phyloP scores from a whole-genome alignment of 2,113 vertebrate genomes.

The Otolemur garnettii region DNA sequence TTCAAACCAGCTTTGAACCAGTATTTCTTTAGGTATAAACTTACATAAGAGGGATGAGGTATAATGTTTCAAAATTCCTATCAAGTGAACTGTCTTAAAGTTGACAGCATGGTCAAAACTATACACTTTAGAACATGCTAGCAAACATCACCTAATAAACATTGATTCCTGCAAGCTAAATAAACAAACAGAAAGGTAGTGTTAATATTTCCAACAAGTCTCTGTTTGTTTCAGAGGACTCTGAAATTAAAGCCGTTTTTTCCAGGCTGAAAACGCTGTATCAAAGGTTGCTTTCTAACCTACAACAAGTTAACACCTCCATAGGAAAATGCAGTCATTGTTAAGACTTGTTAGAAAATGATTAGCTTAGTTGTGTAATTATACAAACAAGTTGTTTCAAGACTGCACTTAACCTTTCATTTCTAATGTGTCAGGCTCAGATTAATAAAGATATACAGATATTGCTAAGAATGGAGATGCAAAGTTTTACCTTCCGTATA shows the following conservation, averaged over 20 bases:
- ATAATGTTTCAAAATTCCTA: conserved; percentile 63
- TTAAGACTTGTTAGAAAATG: conserved; percentile 80
- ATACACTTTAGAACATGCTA: conserved; percentile 75
- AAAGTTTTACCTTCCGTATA: conserved; percentile 22
- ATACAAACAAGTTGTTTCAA: conserved; percentile 81
- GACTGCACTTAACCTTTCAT: conserved; percentile 75
- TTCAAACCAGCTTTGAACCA: conserved; percentile 50
- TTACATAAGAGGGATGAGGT: neutral
- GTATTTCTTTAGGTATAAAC: conserved; percentile 53
- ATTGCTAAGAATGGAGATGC: conserved; percentile 28
- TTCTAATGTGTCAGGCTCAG: conserved; percentile 74
- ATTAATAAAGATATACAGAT: conserved; percentile 66
- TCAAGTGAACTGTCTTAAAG: conserved; percentile 79
- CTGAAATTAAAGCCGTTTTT: conserved; percentile 83
- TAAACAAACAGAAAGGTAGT: conserved; percentile 83
- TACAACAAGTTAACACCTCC: conserved; percentile 85
- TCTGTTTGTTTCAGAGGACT: conserved; percentile 83
- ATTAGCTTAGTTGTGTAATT: conserved; percentile 82
- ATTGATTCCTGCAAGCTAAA: conserved; percentile 80
- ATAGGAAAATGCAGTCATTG: conserved; percentile 84
- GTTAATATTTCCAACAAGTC: conserved; percentile 85
- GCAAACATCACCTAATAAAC: conserved; percentile 78
- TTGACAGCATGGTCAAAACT: conserved; percentile 82
- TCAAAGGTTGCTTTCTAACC: conserved; percentile 86
- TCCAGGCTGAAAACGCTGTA: conserved; percentile 80